Conservation (phyloP, 2,113 vertebrate species). For the Nothocercus julius region DNA sequence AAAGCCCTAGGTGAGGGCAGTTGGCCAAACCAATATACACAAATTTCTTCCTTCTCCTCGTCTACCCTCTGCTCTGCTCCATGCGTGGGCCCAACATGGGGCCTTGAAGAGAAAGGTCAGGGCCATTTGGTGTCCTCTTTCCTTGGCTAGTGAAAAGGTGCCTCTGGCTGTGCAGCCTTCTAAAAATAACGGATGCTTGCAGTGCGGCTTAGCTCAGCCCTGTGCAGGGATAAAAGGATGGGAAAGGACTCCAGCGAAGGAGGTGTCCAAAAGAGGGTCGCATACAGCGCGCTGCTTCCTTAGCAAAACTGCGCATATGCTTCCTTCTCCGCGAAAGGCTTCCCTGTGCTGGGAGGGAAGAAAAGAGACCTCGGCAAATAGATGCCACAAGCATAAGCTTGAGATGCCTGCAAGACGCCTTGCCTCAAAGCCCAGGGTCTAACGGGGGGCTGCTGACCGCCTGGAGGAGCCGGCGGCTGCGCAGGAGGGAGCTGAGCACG, state of each 20-base stretch:
- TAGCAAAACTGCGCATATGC: background rate
- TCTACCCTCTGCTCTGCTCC: background rate
- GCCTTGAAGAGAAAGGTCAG: conserved; percentile 67
- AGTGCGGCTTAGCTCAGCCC: background rate
- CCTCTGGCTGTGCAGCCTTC: conserved; percentile 58
- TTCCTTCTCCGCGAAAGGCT: background rate
- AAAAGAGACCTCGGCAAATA: background rate
- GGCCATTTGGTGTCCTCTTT: conserved; percentile 65
- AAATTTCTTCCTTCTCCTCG: conserved; percentile 35
- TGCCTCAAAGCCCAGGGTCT: background rate
- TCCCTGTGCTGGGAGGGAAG: background rate
- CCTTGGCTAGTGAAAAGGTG: conserved; percentile 44
- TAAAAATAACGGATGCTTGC: conserved; percentile 48
- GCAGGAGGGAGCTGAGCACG: rapidly evolving
- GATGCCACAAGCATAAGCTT: background rate
- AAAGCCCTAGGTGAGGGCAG: conserved; percentile 25
- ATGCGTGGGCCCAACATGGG: background rate
- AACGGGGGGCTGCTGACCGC: rapidly evolving
- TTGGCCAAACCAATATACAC: background rate
- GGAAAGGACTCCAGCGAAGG: background rate
- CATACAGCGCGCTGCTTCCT: rapidly evolving
- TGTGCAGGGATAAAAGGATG: background rate
- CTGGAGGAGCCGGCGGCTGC: rapidly evolving
- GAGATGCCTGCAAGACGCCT: background rate
- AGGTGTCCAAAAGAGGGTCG: background rate